Evolutionary conservation across 2,888 invertebrate species (phyloP).

Genomic region (Lycaena phlaeas): DNA sequence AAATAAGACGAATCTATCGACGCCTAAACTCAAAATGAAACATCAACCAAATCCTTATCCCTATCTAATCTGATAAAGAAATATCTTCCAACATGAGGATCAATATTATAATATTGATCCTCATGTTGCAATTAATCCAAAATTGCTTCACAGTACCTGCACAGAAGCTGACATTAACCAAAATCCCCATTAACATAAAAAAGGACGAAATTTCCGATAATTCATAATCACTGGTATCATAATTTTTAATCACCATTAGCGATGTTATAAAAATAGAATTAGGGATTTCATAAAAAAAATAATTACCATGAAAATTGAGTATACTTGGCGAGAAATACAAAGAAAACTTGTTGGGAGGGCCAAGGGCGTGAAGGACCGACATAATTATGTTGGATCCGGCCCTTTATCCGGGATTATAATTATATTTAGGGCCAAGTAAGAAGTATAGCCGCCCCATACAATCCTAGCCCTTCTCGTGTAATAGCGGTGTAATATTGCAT

Average conservation of each 20-base stretch:
- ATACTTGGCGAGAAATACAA: constrained; percentile 29
- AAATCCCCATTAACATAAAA: too few species aligned
- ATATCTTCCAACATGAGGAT: too few species aligned
- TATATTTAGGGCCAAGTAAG: constrained; percentile 33
- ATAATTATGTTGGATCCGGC: constrained; percentile 40
- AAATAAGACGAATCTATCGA: too few species aligned
- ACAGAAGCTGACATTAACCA: too few species aligned
- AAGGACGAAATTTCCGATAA: too few species aligned
- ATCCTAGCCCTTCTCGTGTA: constrained; percentile 3
- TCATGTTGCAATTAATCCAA: too few species aligned
- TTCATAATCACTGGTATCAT: too few species aligned
- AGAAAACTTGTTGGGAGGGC: constrained; percentile 20
- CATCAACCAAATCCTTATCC: too few species aligned
- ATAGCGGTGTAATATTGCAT: constrained; percentile 10
- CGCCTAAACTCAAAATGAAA: too few species aligned
- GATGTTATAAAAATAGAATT: constrained; percentile 2
- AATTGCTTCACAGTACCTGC: too few species aligned
- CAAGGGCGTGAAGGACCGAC: constrained; percentile 20
- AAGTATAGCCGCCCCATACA: constrained; percentile 9
- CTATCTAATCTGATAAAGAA: too few species aligned
- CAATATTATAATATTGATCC: too few species aligned
- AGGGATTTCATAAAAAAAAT: constrained; percentile 43
- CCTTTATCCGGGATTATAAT: constrained; percentile 37
- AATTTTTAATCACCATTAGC: constrained; percentile 3
- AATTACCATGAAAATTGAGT: constrained; percentile 64